phyloP scores from a whole-genome alignment of 92 coral and sea anemone genomes.

The Anthopleura xanthogrammica region DNA sequence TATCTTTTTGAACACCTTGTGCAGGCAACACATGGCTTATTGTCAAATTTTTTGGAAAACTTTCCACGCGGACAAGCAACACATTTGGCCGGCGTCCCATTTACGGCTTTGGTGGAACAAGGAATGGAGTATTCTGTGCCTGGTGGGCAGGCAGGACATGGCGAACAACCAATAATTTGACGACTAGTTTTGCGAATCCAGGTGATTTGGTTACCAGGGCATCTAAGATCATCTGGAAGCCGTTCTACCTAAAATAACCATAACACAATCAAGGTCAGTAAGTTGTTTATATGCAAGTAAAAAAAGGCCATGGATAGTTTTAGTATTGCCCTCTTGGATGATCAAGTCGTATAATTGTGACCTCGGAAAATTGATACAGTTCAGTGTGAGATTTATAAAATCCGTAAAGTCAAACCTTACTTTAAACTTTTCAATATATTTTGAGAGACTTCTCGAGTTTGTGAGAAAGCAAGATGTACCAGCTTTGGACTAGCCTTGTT shows the following conservation, averaged over 20 bases:
- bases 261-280: not conserved
- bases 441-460: no score
- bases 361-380: no score
- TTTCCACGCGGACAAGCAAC: conserved; percentile 37
- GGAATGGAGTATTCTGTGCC: conserved; percentile 50
- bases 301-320: no score
- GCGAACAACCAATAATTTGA: conserved; percentile 23
- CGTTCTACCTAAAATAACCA: not conserved
- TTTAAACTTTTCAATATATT: no score
- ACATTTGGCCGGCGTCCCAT: conserved; percentile 35
- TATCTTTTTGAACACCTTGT: conserved; percentile 45
- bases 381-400: no score
- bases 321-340: no score
- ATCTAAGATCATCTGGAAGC: not conserved
- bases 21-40: conserved; percentile 43
- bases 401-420: no score
- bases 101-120: conserved; percentile 37
- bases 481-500: no score
- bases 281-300: no score
- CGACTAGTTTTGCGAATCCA: conserved; percentile 23
- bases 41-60: conserved; percentile 36
- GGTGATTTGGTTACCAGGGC: conserved; percentile 38
- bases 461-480: no score
- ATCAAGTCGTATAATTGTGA: no score
- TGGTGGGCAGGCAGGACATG: conserved; percentile 48